Conservation (phyloP, 2,113 vertebrate genomes). For the Anthoscopus minutus region DNA sequence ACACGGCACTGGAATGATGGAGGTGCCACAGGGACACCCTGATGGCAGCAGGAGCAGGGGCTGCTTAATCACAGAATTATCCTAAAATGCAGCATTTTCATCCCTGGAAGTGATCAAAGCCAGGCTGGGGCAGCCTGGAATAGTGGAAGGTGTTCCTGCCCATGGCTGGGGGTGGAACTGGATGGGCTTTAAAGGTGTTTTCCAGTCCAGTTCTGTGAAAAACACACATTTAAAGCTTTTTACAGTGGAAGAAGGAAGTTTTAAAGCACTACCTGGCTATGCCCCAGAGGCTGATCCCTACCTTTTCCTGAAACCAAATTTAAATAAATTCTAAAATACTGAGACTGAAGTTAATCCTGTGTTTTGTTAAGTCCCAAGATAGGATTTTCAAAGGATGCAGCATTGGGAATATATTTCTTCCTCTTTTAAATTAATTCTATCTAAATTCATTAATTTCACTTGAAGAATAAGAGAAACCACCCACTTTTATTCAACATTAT, state of each 20-base stretch:
- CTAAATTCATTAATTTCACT: neutral
- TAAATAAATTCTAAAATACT: neutral
- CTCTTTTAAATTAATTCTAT: neutral
- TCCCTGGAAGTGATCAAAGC: neutral
- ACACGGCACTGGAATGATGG: rapidly evolving
- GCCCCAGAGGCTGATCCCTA: neutral
- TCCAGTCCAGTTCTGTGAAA: neutral
- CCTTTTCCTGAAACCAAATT: neutral
- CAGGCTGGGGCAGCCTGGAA: neutral
- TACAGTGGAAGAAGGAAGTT: neutral
- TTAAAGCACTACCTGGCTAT: neutral
- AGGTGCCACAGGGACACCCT: neutral
- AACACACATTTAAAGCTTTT: neutral
- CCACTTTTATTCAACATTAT: neutral
- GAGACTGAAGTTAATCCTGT: neutral
- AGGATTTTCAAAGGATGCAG: neutral
- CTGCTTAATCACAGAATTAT: neutral
- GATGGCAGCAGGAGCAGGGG: neutral
- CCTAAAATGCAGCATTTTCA: neutral
- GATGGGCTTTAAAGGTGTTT: neutral
- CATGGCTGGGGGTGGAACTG: neutral
- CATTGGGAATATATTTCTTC: neutral
- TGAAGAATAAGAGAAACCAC: neutral
- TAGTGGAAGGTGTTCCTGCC: neutral
- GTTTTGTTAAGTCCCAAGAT: neutral